phyloP scores from a whole-genome alignment of 2,888 invertebrate species.

The Ellobium chinense region DNA sequence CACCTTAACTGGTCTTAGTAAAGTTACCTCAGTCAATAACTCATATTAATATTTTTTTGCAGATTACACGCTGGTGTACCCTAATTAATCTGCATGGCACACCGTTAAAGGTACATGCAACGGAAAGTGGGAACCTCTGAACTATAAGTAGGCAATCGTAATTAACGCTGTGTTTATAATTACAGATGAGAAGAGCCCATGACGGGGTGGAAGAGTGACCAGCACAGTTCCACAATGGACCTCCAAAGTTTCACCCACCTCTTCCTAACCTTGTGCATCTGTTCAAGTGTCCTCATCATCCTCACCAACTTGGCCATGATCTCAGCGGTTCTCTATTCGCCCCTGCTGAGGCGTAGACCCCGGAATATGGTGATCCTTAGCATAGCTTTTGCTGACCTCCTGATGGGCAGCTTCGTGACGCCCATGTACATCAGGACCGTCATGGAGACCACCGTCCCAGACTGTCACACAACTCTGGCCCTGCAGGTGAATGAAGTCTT shows the following conservation, averaged over 20 bases:
- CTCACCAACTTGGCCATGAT: conserved; percentile 22
- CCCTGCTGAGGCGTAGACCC: neutral
- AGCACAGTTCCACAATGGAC: too few species aligned
- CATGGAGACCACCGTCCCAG: neutral
- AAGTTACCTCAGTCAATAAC: too few species aligned
- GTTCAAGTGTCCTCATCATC: conserved; percentile 20
- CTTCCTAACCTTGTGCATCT: conserved; percentile 8
- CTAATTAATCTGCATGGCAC: too few species aligned
- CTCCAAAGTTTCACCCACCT: too few species aligned
- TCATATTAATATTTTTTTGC: too few species aligned
- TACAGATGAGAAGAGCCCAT: neutral
- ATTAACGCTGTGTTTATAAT: too few species aligned
- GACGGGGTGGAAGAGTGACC: neutral
- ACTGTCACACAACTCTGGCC: conserved; percentile 18
- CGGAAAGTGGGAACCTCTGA: too few species aligned
- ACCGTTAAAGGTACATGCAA: too few species aligned
- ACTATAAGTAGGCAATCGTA: too few species aligned
- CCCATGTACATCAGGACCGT: conserved; percentile 17
- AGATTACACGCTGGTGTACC: too few species aligned
- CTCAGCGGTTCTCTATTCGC: neutral
- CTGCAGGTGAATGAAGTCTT: conserved; percentile 40
- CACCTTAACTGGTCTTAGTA: too few species aligned
- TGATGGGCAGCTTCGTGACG: conserved; percentile 28
- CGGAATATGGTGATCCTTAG: conserved; percentile 5
- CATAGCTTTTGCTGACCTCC: conserved; percentile 25